A percentile compares a stretch with the other conserved stretches of the same genome.
Evolutionary conservation across 1,140 invertebrate genomes (phyloP).

Genomic region (Chironomus tepperi): DNA sequence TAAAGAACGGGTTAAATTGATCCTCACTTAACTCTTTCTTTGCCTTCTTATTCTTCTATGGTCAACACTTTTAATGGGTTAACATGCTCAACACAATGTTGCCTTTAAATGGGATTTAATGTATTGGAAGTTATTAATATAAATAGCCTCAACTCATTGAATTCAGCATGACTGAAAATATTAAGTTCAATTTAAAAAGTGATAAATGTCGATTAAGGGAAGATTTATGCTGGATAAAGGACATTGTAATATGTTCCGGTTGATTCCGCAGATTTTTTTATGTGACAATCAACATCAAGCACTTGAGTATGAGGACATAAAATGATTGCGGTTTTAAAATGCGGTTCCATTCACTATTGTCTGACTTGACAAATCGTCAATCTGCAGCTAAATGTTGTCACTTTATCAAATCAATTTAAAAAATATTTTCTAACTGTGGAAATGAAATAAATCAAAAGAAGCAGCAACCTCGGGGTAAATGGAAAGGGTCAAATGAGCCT

Average conservation of each 20-base stretch:
- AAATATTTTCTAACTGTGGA: background rate
- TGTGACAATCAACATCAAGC: too few relatives aligned
- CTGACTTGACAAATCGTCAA: background rate
- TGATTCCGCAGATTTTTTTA: too few relatives aligned
- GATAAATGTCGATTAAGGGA: constrained; percentile 14
- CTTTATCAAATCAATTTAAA: background rate
- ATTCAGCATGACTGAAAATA: background rate
- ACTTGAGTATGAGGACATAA: too few relatives aligned
- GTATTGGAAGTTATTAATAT: constrained; percentile 20
- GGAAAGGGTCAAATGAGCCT: background rate
- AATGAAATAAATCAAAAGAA: background rate
- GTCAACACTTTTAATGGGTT: background rate
- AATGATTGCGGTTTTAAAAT: too few relatives aligned
- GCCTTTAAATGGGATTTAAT: background rate
- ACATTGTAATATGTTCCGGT: background rate
- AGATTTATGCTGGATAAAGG: background rate
- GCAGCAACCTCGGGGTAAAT: background rate
- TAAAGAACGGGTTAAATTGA: too few relatives aligned
- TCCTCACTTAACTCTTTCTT: background rate
- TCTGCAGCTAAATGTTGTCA: background rate
- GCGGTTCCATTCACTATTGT: too few relatives aligned
- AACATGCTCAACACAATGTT: background rate
- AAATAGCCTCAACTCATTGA: background rate
- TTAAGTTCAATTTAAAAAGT: background rate
- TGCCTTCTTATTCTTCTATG: background rate